These are phyloP conservation scores for Aporrectodea caliginosa DNA, from an alignment of 1,140 invertebrate genomes.

Conservation along the genomic window DNA sequence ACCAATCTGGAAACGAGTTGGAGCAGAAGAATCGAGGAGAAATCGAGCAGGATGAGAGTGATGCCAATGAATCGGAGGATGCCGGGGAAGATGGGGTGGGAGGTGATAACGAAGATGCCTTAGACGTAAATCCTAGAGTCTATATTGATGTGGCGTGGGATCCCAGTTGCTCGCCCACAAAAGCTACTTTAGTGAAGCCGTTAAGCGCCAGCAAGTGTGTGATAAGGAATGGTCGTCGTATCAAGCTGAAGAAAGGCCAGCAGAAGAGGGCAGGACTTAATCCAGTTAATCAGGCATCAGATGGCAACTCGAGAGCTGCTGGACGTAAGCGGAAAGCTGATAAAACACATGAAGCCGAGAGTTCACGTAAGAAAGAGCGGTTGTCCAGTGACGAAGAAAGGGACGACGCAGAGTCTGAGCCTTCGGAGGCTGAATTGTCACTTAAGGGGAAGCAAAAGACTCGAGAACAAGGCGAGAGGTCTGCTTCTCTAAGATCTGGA, in stretches of 20 bases:
- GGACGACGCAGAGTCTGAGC: background rate
- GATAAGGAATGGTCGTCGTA: background rate
- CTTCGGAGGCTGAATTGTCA: background rate
- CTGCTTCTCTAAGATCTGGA: no score
- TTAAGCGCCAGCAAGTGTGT: background rate
- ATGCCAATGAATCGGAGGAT: no score
- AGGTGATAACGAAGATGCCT: no score
- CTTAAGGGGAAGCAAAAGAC: no score
- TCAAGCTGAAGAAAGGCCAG: background rate
- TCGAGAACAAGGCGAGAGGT: no score
- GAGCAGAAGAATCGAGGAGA: no score
- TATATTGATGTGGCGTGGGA: background rate
- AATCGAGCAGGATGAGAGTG: no score
- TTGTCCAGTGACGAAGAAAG: no score
- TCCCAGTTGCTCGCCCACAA: background rate
- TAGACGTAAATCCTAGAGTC: background rate
- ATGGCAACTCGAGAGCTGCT: background rate
- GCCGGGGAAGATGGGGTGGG: no score
- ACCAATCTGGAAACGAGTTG: no score
- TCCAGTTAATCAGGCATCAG: background rate
- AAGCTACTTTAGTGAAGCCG: background rate
- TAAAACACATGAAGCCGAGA: background rate
- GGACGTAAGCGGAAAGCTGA: background rate
- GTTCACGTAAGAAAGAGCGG: background rate
- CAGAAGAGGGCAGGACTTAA: background rate